These are phyloP conservation scores for Phainopepla nitens DNA, from an alignment of 2,113 vertebrate genomes.

Conservation along the genomic window DNA sequence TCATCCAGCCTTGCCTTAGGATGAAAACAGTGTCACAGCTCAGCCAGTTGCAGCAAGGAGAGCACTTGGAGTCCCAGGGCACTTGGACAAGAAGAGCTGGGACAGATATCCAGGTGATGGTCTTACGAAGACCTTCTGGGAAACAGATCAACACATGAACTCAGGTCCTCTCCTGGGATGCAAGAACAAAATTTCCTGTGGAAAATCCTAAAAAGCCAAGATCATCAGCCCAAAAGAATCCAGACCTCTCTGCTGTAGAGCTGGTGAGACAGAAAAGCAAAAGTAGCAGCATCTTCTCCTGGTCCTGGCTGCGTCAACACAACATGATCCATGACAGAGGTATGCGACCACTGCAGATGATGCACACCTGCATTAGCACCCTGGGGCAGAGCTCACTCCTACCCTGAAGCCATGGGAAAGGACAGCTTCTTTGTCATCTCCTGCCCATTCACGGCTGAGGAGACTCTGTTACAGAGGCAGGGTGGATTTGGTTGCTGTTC, in stretches of 20 bases:
- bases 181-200: not conserved
- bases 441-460: not conserved
- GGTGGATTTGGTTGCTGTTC: not conserved
- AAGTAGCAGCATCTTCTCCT: not conserved
- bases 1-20: not conserved
- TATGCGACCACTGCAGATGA: fast-evolving
- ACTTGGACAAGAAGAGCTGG: not conserved
- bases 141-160: not conserved
- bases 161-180: not conserved
- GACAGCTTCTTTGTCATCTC: not conserved
- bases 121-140: not conserved
- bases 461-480: not conserved
- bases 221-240: not conserved
- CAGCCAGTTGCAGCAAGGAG: not conserved
- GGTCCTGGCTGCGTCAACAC: not conserved
- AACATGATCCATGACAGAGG: fast-evolving
- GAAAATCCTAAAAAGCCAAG: not conserved
- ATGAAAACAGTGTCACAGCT: not conserved
- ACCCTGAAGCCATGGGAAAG: not conserved
- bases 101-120: not conserved
- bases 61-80: not conserved
- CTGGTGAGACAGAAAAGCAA: not conserved
- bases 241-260: not conserved
- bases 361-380: not conserved
- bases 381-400: not conserved